Evolutionary conservation across 2,797 vertebrate species (phyloP).

Genomic region (Artibeus lituratus): DNA sequence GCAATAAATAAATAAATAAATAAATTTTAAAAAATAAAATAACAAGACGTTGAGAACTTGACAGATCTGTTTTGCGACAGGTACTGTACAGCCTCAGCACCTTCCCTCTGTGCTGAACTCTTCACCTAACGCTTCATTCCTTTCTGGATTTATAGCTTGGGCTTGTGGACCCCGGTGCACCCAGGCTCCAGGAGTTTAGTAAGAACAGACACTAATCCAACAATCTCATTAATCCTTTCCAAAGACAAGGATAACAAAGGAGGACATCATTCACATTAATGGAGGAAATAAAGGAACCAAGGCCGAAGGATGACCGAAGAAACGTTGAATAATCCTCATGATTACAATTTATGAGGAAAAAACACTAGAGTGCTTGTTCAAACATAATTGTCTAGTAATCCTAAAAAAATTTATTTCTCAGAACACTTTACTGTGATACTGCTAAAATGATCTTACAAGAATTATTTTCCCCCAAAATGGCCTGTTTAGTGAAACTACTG

Average conservation of each 20-base stretch:
- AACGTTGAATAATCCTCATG: not conserved
- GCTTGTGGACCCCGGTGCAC: not conserved
- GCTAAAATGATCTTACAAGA: not conserved
- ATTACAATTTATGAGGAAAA: not conserved
- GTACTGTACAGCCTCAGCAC: not conserved
- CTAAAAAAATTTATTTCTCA: not conserved
- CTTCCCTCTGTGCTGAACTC: not conserved
- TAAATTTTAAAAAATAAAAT: not conserved
- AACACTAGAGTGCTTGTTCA: not conserved
- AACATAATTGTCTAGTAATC: constrained; percentile 3
- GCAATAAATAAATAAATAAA: too few species aligned
- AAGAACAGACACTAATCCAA: not conserved
- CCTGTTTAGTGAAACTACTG: not conserved
- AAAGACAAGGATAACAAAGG: not conserved
- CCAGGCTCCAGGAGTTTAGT: not conserved
- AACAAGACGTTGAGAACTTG: not conserved
- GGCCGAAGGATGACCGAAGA: not conserved
- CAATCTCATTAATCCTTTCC: not conserved
- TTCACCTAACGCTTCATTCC: not conserved
- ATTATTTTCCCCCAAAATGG: constrained; percentile 35
- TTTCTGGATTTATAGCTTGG: not conserved
- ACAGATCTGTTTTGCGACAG: not conserved
- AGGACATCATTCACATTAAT: not conserved
- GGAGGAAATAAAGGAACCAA: not conserved
- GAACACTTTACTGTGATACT: not conserved